Evolutionary conservation across 2,797 vertebrate genomes (phyloP), one percentile per base, ranked within the genome.

Genomic region (Fistularia tabacaria): DNA sequence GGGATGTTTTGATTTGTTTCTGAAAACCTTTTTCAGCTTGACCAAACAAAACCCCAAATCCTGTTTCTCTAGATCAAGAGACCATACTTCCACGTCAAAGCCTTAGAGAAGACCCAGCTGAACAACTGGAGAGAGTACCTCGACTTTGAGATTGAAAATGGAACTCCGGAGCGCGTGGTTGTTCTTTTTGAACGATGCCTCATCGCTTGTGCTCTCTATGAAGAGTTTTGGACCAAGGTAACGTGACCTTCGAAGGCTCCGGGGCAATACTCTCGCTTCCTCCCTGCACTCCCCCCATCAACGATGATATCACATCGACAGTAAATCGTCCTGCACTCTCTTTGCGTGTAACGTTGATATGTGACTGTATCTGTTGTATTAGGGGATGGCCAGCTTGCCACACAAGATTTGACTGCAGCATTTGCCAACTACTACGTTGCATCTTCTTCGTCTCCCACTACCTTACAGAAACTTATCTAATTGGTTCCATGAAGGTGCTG

Each of bases 311-410:
- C 92, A 95, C 89, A 92, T 92, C 91, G 92, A 94, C 93, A 87
- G 83, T 85, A 82, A 90, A 95, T 93, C 94, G 93, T 93, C 92
- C 93, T 94, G 93, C 94, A 92, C 93, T 92, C 93, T 90, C 93
- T 95, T 93, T 98, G 93, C 90, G 94, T 95, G 95, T 93, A 98
- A 97, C 90, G 94, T 95, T 98, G 95, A 98, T 98, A 90, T 95
- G 92, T 98, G 95, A 98, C 97, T 99, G 95, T 98, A 98, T 99
- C 93, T 99, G 95, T 99, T 98, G 96, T 94, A 98, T 99, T 99
- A 99, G 97, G 97, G 93, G 97, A 98, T 97, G 97, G 95, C 95
- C 97, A 95, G 95, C 95, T 98, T 98, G 97, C 96, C 96, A 97
- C 94, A 98, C 95, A 96, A 98, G 96, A 97, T 97, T 93, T 98